phyloP scores from a whole-genome alignment of 2,888 invertebrate genomes.

The Pyralis farinalis region DNA sequence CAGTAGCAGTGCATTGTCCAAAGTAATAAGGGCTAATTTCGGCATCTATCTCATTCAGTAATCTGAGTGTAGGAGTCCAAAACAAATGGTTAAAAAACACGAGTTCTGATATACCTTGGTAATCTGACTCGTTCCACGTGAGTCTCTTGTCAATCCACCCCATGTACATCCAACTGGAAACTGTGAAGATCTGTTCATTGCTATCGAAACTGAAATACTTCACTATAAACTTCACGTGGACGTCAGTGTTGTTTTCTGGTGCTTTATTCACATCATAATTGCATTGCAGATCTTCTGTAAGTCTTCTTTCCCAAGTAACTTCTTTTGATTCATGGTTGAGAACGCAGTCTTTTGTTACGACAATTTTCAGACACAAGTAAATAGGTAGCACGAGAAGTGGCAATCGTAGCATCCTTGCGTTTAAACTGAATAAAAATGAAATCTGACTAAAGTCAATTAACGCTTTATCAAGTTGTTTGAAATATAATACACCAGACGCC shows the following conservation, averaged over 20 bases:
- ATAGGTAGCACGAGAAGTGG: not conserved
- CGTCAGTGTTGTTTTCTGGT: not conserved
- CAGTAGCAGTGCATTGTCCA: conserved; percentile 20
- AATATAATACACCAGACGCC: no score
- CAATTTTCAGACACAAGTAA: not conserved
- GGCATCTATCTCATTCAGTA: conserved; percentile 9
- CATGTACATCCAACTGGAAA: not conserved
- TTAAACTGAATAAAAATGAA: not conserved
- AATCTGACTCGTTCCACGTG: conserved; percentile 25
- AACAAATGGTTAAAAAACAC: conserved; percentile 10
- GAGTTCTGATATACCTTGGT: conserved; percentile 17
- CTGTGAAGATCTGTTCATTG: not conserved
- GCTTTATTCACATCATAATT: not conserved
- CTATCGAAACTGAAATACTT: conserved; percentile 2
- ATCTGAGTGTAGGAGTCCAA: conserved; percentile 23
- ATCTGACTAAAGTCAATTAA: no score
- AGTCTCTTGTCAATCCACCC: conserved; percentile 27
- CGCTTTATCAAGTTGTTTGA: no score
- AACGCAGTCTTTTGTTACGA: conserved; percentile 5
- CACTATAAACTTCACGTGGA: not conserved
- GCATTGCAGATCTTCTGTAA: not conserved
- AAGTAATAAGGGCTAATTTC: conserved; percentile 5
- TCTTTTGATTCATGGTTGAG: conserved; percentile 6
- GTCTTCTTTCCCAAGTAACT: conserved; percentile 7
- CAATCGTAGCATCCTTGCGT: not conserved